Evolutionary conservation across 2,113 vertebrate species (phyloP).

Genomic region (Clarias macrocephalus): DNA sequence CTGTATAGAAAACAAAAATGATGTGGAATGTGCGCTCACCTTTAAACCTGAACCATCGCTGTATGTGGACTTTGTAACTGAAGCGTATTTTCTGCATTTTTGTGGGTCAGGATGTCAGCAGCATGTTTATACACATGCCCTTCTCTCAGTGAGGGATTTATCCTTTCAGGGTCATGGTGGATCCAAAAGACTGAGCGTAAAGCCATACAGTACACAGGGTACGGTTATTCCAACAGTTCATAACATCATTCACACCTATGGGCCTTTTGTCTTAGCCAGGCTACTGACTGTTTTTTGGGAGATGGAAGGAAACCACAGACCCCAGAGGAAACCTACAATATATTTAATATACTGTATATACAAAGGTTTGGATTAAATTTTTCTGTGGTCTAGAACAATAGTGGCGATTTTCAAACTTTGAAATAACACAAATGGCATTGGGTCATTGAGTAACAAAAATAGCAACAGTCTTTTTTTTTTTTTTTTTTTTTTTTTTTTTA

Average conservation of each 20-base stretch:
- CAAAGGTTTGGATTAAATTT: too few species aligned
- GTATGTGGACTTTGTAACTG: not conserved
- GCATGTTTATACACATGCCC: not conserved
- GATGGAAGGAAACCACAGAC: not conserved
- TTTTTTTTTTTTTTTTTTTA: too few species aligned
- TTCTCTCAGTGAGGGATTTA: not conserved
- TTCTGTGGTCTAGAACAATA: too few species aligned
- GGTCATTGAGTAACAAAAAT: too few species aligned
- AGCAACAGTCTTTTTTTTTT: too few species aligned
- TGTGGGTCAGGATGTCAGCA: not conserved
- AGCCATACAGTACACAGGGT: not conserved
- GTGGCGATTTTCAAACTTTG: too few species aligned
- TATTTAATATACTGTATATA: not conserved
- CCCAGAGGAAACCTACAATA: not conserved
- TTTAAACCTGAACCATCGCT: not conserved
- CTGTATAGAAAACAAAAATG: not conserved
- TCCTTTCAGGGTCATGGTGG: not conserved
- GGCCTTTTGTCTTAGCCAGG: not conserved
- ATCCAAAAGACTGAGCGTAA: not conserved
- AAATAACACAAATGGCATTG: too few species aligned
- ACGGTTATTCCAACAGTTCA: not conserved
- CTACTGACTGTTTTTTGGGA: not conserved
- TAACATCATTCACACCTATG: not conserved
- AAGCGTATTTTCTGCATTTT: not conserved
- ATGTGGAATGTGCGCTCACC: not conserved